Conservation (phyloP, 2,797 vertebrate genomes). For the Chelmon rostratus region DNA sequence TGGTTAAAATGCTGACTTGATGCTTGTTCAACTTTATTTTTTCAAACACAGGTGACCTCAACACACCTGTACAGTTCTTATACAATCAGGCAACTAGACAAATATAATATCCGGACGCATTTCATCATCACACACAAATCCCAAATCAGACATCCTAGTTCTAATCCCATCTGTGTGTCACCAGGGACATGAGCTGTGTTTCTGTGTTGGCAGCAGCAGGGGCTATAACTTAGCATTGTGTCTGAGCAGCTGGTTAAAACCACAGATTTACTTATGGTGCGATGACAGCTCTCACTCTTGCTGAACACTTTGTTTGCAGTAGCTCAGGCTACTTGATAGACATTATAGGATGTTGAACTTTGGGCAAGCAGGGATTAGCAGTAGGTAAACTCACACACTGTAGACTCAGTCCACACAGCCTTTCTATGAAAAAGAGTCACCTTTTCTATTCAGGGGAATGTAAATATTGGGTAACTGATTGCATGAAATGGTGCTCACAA, state of each 20-base stretch:
- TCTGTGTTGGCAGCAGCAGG: slow-evolving; percentile 46
- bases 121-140: background rate
- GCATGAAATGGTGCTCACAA: background rate
- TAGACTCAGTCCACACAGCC: background rate
- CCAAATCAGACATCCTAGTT: background rate
- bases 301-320: slow-evolving; percentile 6
- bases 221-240: slow-evolving; percentile 27
- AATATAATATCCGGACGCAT: background rate
- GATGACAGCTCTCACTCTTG: background rate
- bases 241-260: slow-evolving; percentile 22
- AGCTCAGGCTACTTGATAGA: background rate
- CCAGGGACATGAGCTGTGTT: slow-evolving; percentile 21
- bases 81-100: no score
- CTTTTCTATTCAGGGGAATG: background rate
- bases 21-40: no score
- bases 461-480: background rate
- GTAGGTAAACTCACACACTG: slow-evolving; percentile 3
- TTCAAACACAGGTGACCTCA: background rate
- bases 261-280: background rate
- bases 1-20: no score
- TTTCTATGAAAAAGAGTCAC: background rate
- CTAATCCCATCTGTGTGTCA: background rate
- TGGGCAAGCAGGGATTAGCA: slow-evolving; percentile 10
- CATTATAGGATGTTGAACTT: background rate
- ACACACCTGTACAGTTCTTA: background rate